Evolutionary conservation across 1,140 invertebrate species (phyloP), one percentile per base, ranked within the genome.

Genomic region (Sminthurides bifidus): DNA sequence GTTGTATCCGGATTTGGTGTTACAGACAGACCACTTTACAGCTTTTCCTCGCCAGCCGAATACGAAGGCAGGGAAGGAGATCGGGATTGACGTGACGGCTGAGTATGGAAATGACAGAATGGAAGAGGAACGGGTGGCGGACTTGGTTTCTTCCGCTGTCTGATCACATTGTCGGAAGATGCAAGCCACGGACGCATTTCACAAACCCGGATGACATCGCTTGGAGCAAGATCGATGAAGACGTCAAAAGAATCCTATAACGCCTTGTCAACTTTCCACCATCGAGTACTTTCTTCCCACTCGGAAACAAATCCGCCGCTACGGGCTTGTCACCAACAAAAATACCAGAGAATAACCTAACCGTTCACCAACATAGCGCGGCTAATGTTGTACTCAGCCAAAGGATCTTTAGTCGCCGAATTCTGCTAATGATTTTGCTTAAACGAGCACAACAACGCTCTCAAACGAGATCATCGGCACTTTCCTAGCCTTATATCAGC

Each of bases 171-270:
- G 54, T 54, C 43, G 50, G 52, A 57, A 17, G 38, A 21, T 17
- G 38, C 8, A 19, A 8, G 43, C 8, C 3, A 45, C 43, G 5
- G 43, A 49, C 31, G 40, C 52, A 24, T 24, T n/a, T 35, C n/a
- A n/a, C 33, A 35, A 35, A n/a, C 30, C 33, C 31, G 48, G 46
- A 49, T 52, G 35, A 52, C 31, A 38, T 38, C 54, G 54, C 50
- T 26, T 30, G 38, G 26, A 40, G 33, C 23, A 60, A 64, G 62
- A 64, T 64, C 62, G 62, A 64, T 64, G 62, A 60, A 64, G 55
- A 64, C 52, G 62, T 60, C 62, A 64, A 60, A 60, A 60, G 58
- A 60, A 60, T 60, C 52, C 17, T 30, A 52, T 60, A 55, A 60
- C 58, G 55, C 52, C 53, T 43, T 64, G 62, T 64, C 62, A 64